These are phyloP conservation scores for Cordylochernes scorpioides DNA, from an alignment of 2,888 invertebrate genomes.

Conservation along the genomic window DNA sequence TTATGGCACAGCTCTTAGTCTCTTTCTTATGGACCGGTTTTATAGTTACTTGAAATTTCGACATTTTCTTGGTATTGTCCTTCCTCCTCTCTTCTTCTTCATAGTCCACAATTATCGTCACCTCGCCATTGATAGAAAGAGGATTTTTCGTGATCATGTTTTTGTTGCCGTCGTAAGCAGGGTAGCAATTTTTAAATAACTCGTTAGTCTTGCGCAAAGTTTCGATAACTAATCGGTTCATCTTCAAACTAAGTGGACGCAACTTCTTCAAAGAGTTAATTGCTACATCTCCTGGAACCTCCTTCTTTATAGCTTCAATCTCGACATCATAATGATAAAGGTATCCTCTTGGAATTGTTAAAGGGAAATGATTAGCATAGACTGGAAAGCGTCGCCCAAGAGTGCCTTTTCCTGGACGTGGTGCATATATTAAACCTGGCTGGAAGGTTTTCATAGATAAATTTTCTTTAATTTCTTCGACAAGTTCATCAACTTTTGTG, in stretches of 20 bases:
- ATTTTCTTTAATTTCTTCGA: no score
- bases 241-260: conserved; percentile 16
- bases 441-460: no score
- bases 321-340: conserved; percentile 29
- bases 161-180: conserved; percentile 29
- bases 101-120: not conserved
- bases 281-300: conserved; percentile 26
- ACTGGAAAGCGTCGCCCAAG: no score
- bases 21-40: conserved; percentile 8
- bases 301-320: conserved; percentile 16
- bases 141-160: conserved; percentile 28
- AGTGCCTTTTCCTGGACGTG: no score
- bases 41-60: conserved; percentile 5
- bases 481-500: no score
- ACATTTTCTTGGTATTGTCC: conserved; percentile 2
- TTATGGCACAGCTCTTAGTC: conserved; percentile 2
- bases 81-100: conserved; percentile 3
- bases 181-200: conserved; percentile 22
- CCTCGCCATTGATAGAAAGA: conserved; percentile 17
- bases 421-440: no score
- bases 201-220: conserved; percentile 23
- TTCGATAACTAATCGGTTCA: conserved; percentile 26
- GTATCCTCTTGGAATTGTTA: conserved; percentile 27
- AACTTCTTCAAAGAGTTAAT: not conserved
- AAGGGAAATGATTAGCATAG: conserved; percentile 30